phyloP scores from a whole-genome alignment of 1,140 invertebrate species.

The Drosophila pseudoobscura region DNA sequence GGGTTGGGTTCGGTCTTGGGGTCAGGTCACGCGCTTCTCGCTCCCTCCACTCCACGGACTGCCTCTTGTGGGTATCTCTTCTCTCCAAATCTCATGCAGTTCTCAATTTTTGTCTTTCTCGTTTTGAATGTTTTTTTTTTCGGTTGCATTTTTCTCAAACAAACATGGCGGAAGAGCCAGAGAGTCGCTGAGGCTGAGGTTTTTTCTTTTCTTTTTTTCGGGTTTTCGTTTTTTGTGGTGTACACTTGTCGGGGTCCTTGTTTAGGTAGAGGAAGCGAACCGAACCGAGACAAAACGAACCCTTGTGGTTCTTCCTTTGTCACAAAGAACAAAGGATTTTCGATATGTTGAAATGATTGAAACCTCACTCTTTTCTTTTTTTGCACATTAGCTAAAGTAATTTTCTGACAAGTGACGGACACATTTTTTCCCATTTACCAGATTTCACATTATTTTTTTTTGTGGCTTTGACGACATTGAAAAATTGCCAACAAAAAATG shows the following conservation, averaged over 20 bases:
- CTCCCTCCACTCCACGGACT: background rate
- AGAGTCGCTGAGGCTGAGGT: conserved; percentile 20
- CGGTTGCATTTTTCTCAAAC: conserved; percentile 48
- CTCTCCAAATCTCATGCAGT: conserved; percentile 37
- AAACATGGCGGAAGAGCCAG: conserved; percentile 32
- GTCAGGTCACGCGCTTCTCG: conserved; percentile 51
- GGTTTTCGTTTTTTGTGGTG: conserved; percentile 3
- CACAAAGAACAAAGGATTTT: conserved; percentile 39
- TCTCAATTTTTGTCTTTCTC: conserved; percentile 27
- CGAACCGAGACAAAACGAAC: no score
- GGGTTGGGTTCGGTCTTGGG: conserved; percentile 24
- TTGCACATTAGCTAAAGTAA: background rate
- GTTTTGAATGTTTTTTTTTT: conserved; percentile 18
- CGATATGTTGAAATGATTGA: background rate
- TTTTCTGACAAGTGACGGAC: conserved; percentile 24
- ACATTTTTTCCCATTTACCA: background rate
- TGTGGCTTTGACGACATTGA: conserved; percentile 30
- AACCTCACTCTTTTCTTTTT: conserved; percentile 9
- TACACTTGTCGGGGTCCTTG: conserved; percentile 41
- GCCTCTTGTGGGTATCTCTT: conserved; percentile 16
- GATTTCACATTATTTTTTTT: conserved; percentile 13
- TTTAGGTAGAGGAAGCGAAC: conserved; percentile 24
- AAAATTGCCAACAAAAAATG: conserved; percentile 26
- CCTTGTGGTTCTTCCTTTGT: conserved; percentile 13
- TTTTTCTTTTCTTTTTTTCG: conserved; percentile 6